phyloP scores from a whole-genome alignment of 1,140 invertebrate genomes.

The Ceratoteleas bidentatus region DNA sequence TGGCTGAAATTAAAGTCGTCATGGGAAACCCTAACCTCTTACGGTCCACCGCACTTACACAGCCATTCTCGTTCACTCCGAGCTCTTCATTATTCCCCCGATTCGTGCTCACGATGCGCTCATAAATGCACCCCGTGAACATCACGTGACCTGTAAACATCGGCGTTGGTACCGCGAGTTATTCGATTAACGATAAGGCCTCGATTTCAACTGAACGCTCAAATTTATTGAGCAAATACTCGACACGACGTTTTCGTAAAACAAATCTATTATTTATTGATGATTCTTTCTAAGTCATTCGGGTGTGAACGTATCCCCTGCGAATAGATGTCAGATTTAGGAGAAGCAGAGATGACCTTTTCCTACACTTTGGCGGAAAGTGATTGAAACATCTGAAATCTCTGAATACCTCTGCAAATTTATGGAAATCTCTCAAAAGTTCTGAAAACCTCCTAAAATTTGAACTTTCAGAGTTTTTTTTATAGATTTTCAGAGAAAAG shows the following conservation, averaged over 20 bases:
- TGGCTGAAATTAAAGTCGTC: constrained; percentile 77
- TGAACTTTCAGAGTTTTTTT: too few relatives aligned
- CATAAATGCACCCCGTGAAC: constrained; percentile 63
- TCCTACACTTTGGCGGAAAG: too few relatives aligned
- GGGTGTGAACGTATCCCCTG: too few relatives aligned
- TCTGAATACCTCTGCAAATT: too few relatives aligned
- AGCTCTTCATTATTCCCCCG: constrained; percentile 70
- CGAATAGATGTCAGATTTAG: too few relatives aligned
- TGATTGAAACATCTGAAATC: too few relatives aligned
- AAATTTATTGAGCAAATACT: constrained; percentile 22
- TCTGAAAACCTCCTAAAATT: too few relatives aligned
- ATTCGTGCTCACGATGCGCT: constrained; percentile 63
- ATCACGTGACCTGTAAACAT: constrained; percentile 75
- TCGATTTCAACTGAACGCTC: neutral
- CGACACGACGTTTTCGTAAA: neutral
- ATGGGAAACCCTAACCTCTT: constrained; percentile 79
- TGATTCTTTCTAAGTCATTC: too few relatives aligned
- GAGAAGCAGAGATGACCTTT: too few relatives aligned
- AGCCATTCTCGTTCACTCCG: constrained; percentile 65
- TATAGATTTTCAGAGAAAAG: too few relatives aligned
- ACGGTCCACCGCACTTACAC: constrained; percentile 73
- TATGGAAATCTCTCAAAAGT: too few relatives aligned
- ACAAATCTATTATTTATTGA: too few relatives aligned
- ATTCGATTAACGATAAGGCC: constrained; percentile 39
- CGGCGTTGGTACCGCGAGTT: constrained; percentile 62